These are phyloP conservation scores for Petroica traversi DNA, from an alignment of 2,113 vertebrate genomes.

Conservation along the genomic window DNA sequence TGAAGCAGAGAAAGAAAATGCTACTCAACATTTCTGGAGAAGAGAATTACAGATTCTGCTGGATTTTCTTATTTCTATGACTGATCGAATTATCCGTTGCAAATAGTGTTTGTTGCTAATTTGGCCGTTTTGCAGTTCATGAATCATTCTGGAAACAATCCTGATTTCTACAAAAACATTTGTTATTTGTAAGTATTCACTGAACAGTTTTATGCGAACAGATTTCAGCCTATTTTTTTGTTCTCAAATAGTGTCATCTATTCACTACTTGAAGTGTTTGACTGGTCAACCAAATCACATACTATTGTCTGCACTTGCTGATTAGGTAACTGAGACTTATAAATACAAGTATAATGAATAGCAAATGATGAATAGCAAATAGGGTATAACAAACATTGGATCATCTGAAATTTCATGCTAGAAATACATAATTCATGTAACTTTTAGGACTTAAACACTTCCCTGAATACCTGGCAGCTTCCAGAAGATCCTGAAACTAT, in stretches of 20 bases:
- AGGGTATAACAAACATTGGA: slow-evolving; percentile 37
- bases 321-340: slow-evolving; percentile 40
- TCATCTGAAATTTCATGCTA: slow-evolving; percentile 5
- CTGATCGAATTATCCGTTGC: slow-evolving; percentile 37
- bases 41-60: neutral
- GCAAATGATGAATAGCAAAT: slow-evolving; percentile 59
- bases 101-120: slow-evolving; percentile 54
- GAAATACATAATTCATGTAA: slow-evolving; percentile 55
- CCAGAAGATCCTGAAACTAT: neutral
- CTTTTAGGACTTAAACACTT: slow-evolving; percentile 19
- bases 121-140: slow-evolving; percentile 40
- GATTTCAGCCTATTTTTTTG: slow-evolving; percentile 50
- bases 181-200: slow-evolving; percentile 58
- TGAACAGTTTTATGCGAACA: slow-evolving; percentile 48
- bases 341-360: slow-evolving; percentile 53
- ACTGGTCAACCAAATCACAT: slow-evolving; percentile 60
- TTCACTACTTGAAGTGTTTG: slow-evolving; percentile 57
- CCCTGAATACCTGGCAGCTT: neutral
- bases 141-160: slow-evolving; percentile 60
- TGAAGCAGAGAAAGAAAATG: neutral
- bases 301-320: slow-evolving; percentile 38
- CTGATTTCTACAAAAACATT: slow-evolving; percentile 45
- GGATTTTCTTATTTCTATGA: neutral
- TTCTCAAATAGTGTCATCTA: slow-evolving; percentile 43
- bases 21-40: neutral